A percentile compares a stretch with the other conserved stretches of the same genome.
Evolutionary conservation across 2,888 invertebrate genomes (phyloP).

Genomic region (Chrysopilus asiliformis): DNA sequence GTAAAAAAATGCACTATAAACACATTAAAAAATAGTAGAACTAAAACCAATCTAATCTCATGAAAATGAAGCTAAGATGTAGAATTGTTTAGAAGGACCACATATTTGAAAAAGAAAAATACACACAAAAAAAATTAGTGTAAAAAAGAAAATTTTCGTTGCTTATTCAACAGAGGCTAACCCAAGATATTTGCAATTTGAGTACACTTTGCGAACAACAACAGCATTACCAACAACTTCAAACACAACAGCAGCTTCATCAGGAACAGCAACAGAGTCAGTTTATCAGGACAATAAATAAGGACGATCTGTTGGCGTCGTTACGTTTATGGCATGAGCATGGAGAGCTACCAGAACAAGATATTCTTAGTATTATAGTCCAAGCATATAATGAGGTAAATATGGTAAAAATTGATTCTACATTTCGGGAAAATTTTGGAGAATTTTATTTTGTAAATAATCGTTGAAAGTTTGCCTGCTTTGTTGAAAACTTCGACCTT

Average conservation of each 20-base stretch:
- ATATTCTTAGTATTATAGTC: conserved; percentile 30
- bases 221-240: conserved; percentile 9
- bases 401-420: background rate
- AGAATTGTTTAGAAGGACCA: no score
- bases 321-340: conserved; percentile 34
- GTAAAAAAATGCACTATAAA: conserved; percentile 1
- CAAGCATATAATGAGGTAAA: conserved; percentile 32
- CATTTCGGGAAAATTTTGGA: no score
- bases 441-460: no score
- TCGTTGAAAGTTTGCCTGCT: no score
- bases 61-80: no score
- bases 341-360: conserved; percentile 30
- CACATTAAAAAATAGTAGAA: background rate
- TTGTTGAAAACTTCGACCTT: no score
- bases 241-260: background rate
- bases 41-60: no score
- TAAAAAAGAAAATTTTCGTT: no score
- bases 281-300: conserved; percentile 16
- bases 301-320: conserved; percentile 32
- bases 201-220: conserved; percentile 40
- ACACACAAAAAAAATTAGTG: no score
- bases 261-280: background rate
- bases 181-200: conserved; percentile 44
- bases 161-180: conserved; percentile 38
- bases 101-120: no score